A percentile compares a stretch with the other conserved stretches of the same genome.
Conservation (phyloP, 92 coral and sea anemone species). For the Isaurus tuberculatus region DNA sequence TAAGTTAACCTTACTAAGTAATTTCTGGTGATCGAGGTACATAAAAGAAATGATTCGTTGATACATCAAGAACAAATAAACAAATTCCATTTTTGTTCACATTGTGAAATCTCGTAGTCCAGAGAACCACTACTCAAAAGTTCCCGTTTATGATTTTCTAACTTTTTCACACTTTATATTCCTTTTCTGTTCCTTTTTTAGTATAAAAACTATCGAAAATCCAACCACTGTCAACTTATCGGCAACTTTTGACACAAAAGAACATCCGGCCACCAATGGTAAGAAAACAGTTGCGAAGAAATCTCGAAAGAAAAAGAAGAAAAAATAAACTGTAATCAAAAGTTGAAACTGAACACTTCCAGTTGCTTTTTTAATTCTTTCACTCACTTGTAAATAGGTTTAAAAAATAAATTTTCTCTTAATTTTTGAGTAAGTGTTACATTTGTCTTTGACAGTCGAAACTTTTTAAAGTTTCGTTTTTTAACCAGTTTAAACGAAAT, state of each 20-base stretch:
- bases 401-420: not conserved
- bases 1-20: too few relatives aligned
- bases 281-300: conserved; percentile 23
- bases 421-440: too few relatives aligned
- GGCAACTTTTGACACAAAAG: conserved; percentile 17
- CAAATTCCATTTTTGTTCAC: too few relatives aligned
- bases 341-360: not conserved
- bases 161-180: not conserved
- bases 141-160: too few relatives aligned
- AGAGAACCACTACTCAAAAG: too few relatives aligned
- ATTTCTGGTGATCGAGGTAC: too few relatives aligned
- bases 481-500: too few relatives aligned
- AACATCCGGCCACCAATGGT: not conserved
- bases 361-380: not conserved
- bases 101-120: too few relatives aligned
- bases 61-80: too few relatives aligned
- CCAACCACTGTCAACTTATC: not conserved
- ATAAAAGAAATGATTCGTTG: too few relatives aligned
- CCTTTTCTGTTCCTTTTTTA: not conserved
- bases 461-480: too few relatives aligned
- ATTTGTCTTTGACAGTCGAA: too few relatives aligned
- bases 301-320: conserved; percentile 46
- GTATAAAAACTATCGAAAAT: not conserved
- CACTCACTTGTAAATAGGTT: conserved; percentile 24
- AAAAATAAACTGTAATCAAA: not conserved